A percentile compares a stretch with the other conserved stretches of the same genome.
Evolutionary conservation across 1,140 invertebrate species (phyloP).

Genomic region (Lordiphosa collinella): DNA sequence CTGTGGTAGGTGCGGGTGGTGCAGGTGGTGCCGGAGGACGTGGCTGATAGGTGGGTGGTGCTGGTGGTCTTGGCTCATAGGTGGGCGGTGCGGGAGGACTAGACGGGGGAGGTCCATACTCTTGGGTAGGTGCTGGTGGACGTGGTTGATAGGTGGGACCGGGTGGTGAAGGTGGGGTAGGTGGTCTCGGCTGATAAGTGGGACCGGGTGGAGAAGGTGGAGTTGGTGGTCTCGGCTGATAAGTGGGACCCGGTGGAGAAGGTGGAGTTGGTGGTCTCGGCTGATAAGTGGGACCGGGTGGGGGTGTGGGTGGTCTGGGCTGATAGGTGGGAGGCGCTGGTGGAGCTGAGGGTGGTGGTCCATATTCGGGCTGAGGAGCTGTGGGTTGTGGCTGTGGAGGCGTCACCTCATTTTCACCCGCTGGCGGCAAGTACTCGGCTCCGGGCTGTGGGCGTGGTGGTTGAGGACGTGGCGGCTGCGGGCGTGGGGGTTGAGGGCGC

Average conservation of each 20-base stretch:
- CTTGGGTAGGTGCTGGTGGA: no score
- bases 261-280: slow-evolving; percentile 29
- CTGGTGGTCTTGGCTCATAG: slow-evolving; percentile 29
- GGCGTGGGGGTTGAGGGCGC: slow-evolving; percentile 25
- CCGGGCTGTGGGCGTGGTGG: slow-evolving; percentile 33
- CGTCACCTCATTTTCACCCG: slow-evolving; percentile 39
- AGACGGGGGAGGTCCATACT: slow-evolving; percentile 52
- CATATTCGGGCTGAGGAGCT: slow-evolving; percentile 31
- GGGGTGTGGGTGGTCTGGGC: slow-evolving; percentile 27
- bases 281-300: slow-evolving; percentile 15
- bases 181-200: slow-evolving; percentile 27
- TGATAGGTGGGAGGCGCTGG: slow-evolving; percentile 22
- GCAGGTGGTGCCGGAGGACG: slow-evolving; percentile 26
- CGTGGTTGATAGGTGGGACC: slow-evolving; percentile 23
- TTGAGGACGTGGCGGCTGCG: slow-evolving; percentile 28
- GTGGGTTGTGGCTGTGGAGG: slow-evolving; percentile 42
- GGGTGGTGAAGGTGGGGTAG: slow-evolving; percentile 29
- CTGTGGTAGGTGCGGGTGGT: slow-evolving; percentile 26
- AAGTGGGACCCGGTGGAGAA: slow-evolving; percentile 9
- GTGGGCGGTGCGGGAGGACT: slow-evolving; percentile 34
- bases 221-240: slow-evolving; percentile 30
- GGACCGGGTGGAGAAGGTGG: slow-evolving; percentile 19
- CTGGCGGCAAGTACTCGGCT: slow-evolving; percentile 49
- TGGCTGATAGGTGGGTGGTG: slow-evolving; percentile 29
- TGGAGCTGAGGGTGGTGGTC: slow-evolving; percentile 29